phyloP scores from a whole-genome alignment of 2,113 vertebrate species.

The Dolichallabes microphthalmus region DNA sequence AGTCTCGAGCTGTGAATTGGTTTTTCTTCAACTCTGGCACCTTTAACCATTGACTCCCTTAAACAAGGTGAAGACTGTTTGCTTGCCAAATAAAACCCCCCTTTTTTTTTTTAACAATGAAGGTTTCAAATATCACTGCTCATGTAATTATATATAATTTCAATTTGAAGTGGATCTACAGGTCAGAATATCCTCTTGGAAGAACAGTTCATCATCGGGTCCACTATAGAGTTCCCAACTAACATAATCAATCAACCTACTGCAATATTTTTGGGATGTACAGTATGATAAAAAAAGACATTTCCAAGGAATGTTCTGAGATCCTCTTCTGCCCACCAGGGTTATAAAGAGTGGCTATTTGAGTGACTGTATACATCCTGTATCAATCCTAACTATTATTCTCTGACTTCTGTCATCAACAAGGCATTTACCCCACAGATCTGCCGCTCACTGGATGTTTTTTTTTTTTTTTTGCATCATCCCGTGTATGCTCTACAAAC shows the following conservation, averaged over 20 bases:
- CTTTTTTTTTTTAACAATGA: background rate
- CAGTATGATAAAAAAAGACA: background rate
- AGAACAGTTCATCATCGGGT: background rate
- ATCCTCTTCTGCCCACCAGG: background rate
- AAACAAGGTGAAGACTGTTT: background rate
- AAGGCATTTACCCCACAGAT: background rate
- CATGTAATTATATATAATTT: background rate
- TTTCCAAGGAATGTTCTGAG: background rate
- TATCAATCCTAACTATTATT: background rate
- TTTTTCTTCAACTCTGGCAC: constrained; percentile 38
- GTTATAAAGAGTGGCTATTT: background rate
- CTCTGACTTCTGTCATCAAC: background rate
- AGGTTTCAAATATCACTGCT: background rate
- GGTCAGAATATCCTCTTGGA: background rate
- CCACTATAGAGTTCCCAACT: background rate
- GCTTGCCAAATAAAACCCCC: background rate
- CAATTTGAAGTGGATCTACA: background rate
- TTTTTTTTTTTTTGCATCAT: background rate
- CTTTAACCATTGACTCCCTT: constrained; percentile 11
- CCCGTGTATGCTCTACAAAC: background rate
- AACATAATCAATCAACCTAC: background rate
- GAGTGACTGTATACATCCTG: background rate
- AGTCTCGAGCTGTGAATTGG: constrained; percentile 35
- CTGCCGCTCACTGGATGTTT: background rate
- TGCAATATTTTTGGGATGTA: background rate